Evolutionary conservation across 2,888 invertebrate species (phyloP).

Genomic region (Marasmarcha lunaedactyla): DNA sequence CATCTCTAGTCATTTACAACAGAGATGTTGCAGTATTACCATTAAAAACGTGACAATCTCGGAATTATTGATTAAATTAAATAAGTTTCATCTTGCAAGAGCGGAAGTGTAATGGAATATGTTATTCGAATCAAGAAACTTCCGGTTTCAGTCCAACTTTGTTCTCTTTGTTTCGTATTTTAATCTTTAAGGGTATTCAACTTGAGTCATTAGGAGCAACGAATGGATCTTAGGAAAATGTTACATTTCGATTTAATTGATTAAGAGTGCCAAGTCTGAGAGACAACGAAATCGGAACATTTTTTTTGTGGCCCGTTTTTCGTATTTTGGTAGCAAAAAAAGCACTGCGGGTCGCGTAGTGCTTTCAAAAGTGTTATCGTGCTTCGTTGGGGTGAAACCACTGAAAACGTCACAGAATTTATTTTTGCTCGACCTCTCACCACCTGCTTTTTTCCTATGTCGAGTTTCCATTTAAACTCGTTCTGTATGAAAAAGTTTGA

Average conservation of each 20-base stretch:
- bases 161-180: conserved; percentile 10
- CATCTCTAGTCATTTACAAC: too few species aligned
- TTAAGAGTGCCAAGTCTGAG: too few species aligned
- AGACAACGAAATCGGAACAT: too few species aligned
- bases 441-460: background rate
- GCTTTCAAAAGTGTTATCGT: background rate
- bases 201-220: too few species aligned
- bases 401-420: background rate
- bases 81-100: too few species aligned
- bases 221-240: too few species aligned
- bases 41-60: too few species aligned
- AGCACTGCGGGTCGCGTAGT: background rate
- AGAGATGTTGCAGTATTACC: too few species aligned
- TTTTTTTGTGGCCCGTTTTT: too few species aligned
- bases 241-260: too few species aligned
- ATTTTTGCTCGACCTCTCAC: background rate
- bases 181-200: too few species aligned
- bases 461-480: background rate
- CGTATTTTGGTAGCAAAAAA: background rate
- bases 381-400: background rate
- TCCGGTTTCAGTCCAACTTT: conserved; percentile 3
- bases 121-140: conserved; percentile 32
- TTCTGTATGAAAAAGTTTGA: background rate
- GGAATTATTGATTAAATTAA: too few species aligned
- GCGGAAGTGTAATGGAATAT: conserved; percentile 34